phyloP scores from a whole-genome alignment of 1,140 invertebrate species.

The Diorhabda elongata region DNA sequence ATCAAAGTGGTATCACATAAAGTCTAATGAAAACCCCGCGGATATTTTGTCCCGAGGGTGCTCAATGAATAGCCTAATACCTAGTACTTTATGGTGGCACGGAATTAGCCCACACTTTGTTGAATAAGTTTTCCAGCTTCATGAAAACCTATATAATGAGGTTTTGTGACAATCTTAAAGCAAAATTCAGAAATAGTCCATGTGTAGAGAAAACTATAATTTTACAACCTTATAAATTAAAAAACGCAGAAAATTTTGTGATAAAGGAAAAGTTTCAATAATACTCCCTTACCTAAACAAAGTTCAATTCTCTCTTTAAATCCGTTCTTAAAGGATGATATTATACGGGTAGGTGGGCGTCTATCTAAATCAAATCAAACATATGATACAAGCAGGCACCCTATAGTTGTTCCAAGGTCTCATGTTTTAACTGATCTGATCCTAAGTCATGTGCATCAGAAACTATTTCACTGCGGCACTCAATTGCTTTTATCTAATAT shows the following conservation, averaged over 20 bases:
- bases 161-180: constrained; percentile 13
- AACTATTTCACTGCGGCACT: constrained; percentile 11
- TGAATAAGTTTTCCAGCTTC: constrained; percentile 12
- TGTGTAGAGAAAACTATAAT: background rate
- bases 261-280: background rate
- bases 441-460: constrained; percentile 10
- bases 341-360: background rate
- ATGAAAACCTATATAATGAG: constrained; percentile 5
- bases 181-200: background rate
- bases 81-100: too few species aligned
- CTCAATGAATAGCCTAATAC: background rate
- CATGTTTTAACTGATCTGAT: constrained; percentile 13
- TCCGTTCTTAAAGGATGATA: constrained; percentile 9
- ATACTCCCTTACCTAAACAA: constrained; percentile 7
- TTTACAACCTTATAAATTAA: background rate
- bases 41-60: constrained; percentile 10
- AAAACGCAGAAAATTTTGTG: constrained; percentile 8
- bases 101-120: background rate
- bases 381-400: background rate
- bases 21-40: constrained; percentile 17
- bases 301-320: constrained; percentile 21
- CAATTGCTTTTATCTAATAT: constrained; percentile 18
- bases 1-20: constrained; percentile 16
- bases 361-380: background rate
- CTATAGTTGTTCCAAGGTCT: background rate